Conservation (phyloP, 2,888 invertebrate genomes). For the Bursaphelenchus okinawaensis region DNA sequence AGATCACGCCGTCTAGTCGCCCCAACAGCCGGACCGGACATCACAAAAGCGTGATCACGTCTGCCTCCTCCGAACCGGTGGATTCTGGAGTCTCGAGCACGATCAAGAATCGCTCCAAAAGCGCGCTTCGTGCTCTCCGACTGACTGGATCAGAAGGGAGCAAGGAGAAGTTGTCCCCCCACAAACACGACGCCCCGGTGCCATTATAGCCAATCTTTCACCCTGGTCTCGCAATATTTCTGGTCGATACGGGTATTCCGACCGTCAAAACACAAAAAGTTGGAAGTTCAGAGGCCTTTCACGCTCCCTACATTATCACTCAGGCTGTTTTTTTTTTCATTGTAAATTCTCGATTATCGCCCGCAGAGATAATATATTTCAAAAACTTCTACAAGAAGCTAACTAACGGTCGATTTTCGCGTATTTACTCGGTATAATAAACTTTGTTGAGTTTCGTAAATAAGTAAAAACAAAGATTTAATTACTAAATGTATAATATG, state of each 20-base stretch:
- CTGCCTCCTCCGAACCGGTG: neutral
- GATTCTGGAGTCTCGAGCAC: neutral
- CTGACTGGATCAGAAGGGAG: conserved; percentile 11
- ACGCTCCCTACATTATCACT: neutral
- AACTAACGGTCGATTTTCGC: too few species aligned
- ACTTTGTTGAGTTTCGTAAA: too few species aligned
- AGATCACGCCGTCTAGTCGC: neutral
- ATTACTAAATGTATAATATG: too few species aligned
- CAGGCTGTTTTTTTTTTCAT: too few species aligned
- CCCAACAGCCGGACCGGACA: neutral
- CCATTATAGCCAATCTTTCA: neutral
- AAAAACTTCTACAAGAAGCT: too few species aligned
- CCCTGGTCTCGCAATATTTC: neutral
- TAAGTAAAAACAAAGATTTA: too few species aligned
- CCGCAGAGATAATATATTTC: too few species aligned
- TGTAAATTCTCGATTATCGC: too few species aligned
- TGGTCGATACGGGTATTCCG: neutral
- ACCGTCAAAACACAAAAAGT: neutral
- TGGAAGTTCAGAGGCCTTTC: neutral
- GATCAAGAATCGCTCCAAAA: conserved; percentile 1
- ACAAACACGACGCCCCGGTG: neutral
- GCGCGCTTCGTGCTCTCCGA: conserved; percentile 3
- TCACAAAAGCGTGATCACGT: neutral
- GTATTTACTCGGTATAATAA: too few species aligned
- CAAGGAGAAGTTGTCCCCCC: neutral